A percentile compares a stretch with the other conserved stretches of the same genome.
Conservation (phyloP, 2,888 invertebrate species). For the Brachypalpus laphriformis region DNA sequence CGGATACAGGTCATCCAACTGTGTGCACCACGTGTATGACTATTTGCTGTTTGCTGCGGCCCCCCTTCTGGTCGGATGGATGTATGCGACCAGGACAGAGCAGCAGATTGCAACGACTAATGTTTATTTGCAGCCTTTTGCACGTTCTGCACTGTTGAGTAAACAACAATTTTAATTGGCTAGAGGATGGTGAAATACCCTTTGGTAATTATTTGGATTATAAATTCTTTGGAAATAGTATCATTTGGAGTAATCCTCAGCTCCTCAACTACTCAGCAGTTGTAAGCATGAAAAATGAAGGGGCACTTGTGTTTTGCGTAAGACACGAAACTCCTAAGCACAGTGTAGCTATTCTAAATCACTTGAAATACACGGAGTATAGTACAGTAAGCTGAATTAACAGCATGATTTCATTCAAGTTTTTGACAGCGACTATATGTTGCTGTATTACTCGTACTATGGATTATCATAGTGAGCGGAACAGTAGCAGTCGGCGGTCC, state of each 20-base stretch:
- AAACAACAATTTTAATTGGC: conserved; percentile 67
- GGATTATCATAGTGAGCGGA: no score
- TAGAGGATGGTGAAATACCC: conserved; percentile 44
- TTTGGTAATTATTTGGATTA: conserved; percentile 67
- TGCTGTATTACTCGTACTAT: not conserved
- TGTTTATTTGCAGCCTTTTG: conserved; percentile 68
- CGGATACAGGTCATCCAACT: conserved; percentile 68
- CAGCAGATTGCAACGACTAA: conserved; percentile 53
- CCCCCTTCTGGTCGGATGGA: not conserved
- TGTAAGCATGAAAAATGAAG: conserved; percentile 50
- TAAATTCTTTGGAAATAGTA: conserved; percentile 67
- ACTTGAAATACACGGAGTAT: conserved; percentile 31
- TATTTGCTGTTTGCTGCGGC: conserved; percentile 33
- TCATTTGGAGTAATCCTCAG: conserved; percentile 50
- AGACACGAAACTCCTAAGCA: not conserved
- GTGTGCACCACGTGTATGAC: conserved; percentile 54
- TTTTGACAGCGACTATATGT: not conserved
- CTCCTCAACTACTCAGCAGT: conserved; percentile 43
- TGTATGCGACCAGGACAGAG: not conserved
- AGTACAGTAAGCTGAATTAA: conserved; percentile 1
- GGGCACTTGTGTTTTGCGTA: conserved; percentile 37
- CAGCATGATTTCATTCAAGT: not conserved
- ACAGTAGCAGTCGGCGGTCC: not conserved
- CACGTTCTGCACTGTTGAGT: conserved; percentile 59
- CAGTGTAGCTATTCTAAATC: conserved; percentile 21